Evolutionary conservation across 2,888 invertebrate species (phyloP).

Genomic region (Acanthosepion pharaonis): DNA sequence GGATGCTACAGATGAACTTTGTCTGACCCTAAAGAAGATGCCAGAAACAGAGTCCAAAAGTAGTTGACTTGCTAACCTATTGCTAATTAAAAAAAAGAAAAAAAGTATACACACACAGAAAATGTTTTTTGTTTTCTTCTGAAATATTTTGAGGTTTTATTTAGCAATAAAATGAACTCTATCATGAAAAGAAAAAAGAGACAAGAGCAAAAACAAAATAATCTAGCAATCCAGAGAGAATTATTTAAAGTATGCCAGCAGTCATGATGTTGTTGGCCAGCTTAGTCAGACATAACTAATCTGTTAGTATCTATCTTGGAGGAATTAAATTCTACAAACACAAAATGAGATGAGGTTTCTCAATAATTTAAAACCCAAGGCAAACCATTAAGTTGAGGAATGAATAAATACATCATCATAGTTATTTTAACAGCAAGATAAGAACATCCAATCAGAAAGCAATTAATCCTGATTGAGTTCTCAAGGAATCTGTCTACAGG

Average conservation of each 20-base stretch:
- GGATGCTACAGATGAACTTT: background rate
- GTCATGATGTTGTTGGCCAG: background rate
- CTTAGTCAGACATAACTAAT: background rate
- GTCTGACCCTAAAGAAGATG: background rate
- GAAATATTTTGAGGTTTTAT: background rate
- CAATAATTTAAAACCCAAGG: background rate
- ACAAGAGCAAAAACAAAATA: no score
- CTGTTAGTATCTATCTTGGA: background rate
- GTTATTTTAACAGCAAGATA: constrained; percentile 1
- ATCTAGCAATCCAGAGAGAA: background rate
- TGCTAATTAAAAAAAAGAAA: background rate
- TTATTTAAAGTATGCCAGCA: background rate
- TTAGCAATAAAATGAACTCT: background rate
- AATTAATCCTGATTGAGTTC: background rate
- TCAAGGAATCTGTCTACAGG: background rate
- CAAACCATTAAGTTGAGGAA: constrained; percentile 6
- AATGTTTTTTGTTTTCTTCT: background rate
- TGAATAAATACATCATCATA: background rate
- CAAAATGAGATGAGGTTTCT: background rate
- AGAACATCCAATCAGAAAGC: background rate
- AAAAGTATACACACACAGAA: no score
- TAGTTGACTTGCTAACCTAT: background rate
- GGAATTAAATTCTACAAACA: background rate
- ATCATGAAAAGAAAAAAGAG: background rate
- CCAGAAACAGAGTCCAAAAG: background rate